Evolutionary conservation across 2,888 invertebrate species (phyloP), one percentile per base, ranked within the genome.

Genomic region (Catocala fraxini): DNA sequence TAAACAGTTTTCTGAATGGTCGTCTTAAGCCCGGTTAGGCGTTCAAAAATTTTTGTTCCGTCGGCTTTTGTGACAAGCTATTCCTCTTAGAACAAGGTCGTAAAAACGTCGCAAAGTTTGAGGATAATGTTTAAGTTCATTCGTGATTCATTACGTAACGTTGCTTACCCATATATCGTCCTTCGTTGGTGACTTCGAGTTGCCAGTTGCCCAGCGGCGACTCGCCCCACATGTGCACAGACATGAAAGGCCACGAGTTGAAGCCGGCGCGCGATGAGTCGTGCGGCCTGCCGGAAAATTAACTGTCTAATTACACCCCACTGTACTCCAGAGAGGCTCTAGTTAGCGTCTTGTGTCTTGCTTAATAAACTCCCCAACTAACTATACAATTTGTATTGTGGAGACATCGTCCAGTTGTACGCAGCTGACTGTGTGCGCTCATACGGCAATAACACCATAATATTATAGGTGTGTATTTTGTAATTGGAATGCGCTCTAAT

Each of bases 221-320:
- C 89, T 99, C 99, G 15, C 99, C 99, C 99, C 99, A 99, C 87
- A 97, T 98, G 91, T 99, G 99, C 65, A 98, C 99, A 51, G 99
- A 99, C 99, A 99, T 99, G 94, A 99, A 99, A 59, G 99, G 99
- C 99, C 99, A 99, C 79, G 98, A 97, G 87, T 96, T 97, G 94
- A 99, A 99, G 48, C 99, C 99, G 56, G 97, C 95, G 56, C 97
- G 96, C 10, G 99, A 98, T 54, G 96, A 96, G 90, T 99, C 99
- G 82, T 98, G 97, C 10, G 96, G 96, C 83, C 98, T 95, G 86
- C 34, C 73, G 76, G 75, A 77, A 82, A 82, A 81, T 82, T 81
- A 83, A 81, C 80, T 78, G 70, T 77, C 71, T 86, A 82, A 85
- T 84, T 82, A 82, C 81, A 75, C 63, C 34, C 71, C 63, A 71